Conservation (phyloP, 2,888 invertebrate genomes). For the Hemaris fuciformis region DNA sequence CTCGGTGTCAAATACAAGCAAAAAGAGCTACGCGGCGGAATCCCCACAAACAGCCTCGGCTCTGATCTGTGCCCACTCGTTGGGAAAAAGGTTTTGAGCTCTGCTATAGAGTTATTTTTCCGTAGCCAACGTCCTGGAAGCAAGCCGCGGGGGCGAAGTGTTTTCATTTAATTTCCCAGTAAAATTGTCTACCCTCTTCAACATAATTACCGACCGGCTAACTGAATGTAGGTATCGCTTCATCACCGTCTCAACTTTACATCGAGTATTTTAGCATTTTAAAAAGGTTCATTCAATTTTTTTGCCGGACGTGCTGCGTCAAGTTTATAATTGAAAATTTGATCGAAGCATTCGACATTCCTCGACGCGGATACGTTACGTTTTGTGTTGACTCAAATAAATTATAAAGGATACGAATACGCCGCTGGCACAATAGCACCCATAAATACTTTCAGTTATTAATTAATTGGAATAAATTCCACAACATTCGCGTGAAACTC, state of each 20-base stretch:
- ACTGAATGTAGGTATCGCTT: constrained; percentile 59
- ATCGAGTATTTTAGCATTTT: constrained; percentile 59
- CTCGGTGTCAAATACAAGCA: background rate
- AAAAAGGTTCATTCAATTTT: constrained; percentile 49
- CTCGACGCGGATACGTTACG: background rate
- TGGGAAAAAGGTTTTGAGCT: constrained; percentile 21
- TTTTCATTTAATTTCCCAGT: constrained; percentile 74
- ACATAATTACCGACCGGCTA: constrained; percentile 64
- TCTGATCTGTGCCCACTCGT: constrained; percentile 8
- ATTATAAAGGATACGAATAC: background rate
- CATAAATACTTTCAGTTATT: background rate
- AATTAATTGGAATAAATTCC: background rate
- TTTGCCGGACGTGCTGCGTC: constrained; percentile 18
- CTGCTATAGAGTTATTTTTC: constrained; percentile 34
- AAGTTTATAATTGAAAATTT: constrained; percentile 44
- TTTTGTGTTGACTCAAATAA: background rate
- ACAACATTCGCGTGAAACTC: background rate
- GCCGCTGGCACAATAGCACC: background rate
- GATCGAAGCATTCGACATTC: constrained; percentile 24
- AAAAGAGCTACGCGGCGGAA: background rate
- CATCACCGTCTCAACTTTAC: constrained; percentile 55
- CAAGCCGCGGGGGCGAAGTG: constrained; percentile 48
- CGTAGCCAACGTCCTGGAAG: constrained; percentile 35
- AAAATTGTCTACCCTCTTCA: constrained; percentile 64
- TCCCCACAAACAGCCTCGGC: background rate